Evolutionary conservation across 2,113 vertebrate species (phyloP).

Genomic region (Oreochromis aureus): DNA sequence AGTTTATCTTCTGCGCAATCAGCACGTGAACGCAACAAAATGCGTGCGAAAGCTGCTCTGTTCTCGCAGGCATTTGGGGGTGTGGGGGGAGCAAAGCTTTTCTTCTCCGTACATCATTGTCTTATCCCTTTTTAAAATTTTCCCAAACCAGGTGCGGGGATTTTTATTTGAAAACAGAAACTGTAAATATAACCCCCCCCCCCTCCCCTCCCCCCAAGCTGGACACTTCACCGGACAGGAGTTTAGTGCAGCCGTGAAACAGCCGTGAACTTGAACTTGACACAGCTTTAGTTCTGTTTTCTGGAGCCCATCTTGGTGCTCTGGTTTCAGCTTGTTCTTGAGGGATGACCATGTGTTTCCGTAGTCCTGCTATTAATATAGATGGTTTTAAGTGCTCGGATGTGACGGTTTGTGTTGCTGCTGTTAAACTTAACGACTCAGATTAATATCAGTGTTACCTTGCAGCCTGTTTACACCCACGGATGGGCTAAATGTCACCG

Average conservation of each 20-base stretch:
- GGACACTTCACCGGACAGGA: not conserved
- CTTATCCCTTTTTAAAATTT: not conserved
- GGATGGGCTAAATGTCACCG: not conserved
- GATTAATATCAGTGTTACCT: not conserved
- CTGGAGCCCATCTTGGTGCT: not conserved
- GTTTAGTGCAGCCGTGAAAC: not conserved
- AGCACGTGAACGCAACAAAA: not conserved
- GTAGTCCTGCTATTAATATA: not conserved
- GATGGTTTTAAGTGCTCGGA: not conserved
- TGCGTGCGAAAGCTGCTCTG: not conserved
- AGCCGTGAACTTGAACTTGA: slow-evolving; percentile 75
- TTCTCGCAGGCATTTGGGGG: not conserved
- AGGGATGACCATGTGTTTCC: not conserved
- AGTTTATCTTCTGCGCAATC: not conserved
- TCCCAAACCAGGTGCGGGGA: not conserved
- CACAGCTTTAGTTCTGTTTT: not conserved
- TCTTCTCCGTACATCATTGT: not conserved
- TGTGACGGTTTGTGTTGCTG: not conserved
- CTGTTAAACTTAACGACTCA: not conserved
- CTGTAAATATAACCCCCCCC: not conserved
- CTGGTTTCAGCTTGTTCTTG: not conserved
- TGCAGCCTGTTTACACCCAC: not conserved
- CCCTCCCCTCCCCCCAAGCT: not conserved
- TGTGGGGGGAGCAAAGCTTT: not conserved
- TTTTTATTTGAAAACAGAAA: not conserved